Conservation (phyloP, 2,888 invertebrate genomes). For the Plebejus anna region DNA sequence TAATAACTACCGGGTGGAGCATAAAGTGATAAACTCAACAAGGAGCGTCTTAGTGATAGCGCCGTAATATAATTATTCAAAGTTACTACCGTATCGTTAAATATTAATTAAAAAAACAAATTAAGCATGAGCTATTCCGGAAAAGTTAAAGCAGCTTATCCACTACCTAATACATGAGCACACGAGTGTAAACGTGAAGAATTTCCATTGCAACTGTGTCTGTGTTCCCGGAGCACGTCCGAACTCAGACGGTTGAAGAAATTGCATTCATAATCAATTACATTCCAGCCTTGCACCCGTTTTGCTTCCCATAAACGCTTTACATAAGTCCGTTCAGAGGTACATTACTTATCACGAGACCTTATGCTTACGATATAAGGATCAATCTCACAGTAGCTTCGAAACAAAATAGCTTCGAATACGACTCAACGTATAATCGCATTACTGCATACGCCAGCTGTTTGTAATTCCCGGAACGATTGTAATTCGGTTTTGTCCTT, state of each 20-base stretch:
- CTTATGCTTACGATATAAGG: background rate
- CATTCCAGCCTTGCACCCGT: slow-evolving; percentile 34
- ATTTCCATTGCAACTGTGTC: background rate
- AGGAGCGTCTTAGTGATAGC: background rate
- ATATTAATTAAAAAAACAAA: background rate
- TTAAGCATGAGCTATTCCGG: background rate
- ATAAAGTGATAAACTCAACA: slow-evolving; percentile 6
- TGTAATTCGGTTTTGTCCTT: slow-evolving; percentile 30
- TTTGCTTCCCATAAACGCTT: slow-evolving; percentile 39
- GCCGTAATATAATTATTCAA: background rate
- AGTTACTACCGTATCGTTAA: background rate
- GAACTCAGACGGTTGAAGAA: slow-evolving; percentile 12
- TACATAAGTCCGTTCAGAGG: slow-evolving; percentile 32
- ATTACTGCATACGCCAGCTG: slow-evolving; percentile 34
- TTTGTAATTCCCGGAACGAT: slow-evolving; percentile 30
- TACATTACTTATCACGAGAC: background rate
- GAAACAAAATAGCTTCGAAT: slow-evolving; percentile 32
- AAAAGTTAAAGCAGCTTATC: background rate
- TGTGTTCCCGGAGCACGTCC: slow-evolving; percentile 17
- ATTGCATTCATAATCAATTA: slow-evolving; percentile 36
- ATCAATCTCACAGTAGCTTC: background rate
- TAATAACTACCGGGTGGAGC: background rate
- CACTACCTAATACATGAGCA: background rate
- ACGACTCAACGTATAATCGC: slow-evolving; percentile 36
- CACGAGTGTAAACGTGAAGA: background rate